phyloP scores from a whole-genome alignment of 2,888 invertebrate genomes.

The Phorcus lineatus region DNA sequence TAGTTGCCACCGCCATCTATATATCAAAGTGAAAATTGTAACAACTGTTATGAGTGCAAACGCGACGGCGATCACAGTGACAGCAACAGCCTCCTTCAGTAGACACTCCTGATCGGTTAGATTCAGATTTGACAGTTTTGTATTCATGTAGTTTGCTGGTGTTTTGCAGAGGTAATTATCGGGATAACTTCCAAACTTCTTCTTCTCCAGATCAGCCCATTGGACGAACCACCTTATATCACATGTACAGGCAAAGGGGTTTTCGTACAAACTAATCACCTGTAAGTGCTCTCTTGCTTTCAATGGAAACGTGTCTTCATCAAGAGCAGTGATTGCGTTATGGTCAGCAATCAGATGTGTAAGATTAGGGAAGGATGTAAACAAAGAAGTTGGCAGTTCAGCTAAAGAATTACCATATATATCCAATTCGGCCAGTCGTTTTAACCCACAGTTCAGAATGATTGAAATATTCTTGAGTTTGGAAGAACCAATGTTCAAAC shows the following conservation, averaged over 20 bases:
- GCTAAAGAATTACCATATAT: neutral
- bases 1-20: conserved; percentile 18
- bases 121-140: neutral
- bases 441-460: neutral
- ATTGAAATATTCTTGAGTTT: neutral
- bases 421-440: neutral
- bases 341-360: neutral
- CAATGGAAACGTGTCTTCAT: neutral
- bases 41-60: neutral
- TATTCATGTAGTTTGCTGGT: neutral
- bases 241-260: conserved; percentile 16
- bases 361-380: neutral
- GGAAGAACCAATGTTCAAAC: neutral
- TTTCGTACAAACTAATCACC: neutral
- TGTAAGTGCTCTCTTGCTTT: neutral
- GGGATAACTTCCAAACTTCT: conserved; percentile 1
- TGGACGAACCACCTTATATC: neutral
- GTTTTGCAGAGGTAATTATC: neutral
- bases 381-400: neutral
- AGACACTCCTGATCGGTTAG: neutral
- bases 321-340: neutral
- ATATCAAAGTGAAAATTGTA: neutral
- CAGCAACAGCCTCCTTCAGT: neutral
- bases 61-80: neutral
- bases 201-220: neutral